Conservation (phyloP, 2,113 vertebrate species). For the Drymodes brunneopygia region DNA sequence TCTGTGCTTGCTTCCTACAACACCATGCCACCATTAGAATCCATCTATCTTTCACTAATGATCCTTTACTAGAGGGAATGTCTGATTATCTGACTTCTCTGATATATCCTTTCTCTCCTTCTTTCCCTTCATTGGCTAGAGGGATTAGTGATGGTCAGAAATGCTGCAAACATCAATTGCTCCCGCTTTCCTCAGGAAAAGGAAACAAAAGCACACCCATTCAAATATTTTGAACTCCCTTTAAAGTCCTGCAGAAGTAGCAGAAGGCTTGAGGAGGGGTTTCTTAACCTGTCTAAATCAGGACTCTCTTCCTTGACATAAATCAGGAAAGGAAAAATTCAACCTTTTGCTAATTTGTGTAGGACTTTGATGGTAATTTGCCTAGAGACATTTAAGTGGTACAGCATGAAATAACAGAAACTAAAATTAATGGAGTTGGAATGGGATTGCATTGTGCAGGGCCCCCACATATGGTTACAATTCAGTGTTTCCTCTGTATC, state of each 20-base stretch:
- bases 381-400: background rate
- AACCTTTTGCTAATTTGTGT: background rate
- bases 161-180: background rate
- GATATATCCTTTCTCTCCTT: background rate
- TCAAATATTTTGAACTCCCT: background rate
- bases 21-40: accelerated
- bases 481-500: background rate
- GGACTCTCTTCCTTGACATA: background rate
- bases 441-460: background rate
- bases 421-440: constrained; percentile 26
- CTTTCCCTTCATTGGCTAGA: background rate
- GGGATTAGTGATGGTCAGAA: background rate
- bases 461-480: constrained; percentile 26
- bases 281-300: background rate
- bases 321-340: background rate
- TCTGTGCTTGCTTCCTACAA: background rate
- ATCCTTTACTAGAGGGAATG: background rate
- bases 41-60: background rate
- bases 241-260: background rate
- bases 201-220: constrained; percentile 23
- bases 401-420: constrained; percentile 36
- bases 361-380: constrained; percentile 12
- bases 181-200: background rate
- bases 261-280: background rate
- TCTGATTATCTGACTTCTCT: background rate